These are phyloP conservation scores for Laothoe populi DNA, from an alignment of 2,888 invertebrate genomes.

Conservation along the genomic window DNA sequence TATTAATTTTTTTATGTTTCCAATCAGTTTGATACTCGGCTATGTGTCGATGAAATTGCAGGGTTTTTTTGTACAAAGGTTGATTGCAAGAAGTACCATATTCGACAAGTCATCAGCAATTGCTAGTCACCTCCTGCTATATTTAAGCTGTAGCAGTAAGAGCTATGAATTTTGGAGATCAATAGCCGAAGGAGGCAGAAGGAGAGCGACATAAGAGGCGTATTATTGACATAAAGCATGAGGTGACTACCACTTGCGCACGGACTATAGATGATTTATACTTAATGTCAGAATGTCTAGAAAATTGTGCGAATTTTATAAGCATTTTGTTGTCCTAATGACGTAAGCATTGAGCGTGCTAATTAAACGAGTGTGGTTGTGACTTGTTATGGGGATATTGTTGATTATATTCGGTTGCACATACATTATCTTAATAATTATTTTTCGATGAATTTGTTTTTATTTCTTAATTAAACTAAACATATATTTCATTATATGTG, in stretches of 20 bases:
- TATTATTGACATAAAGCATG: too few species aligned
- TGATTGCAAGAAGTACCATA: background rate
- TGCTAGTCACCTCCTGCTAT: background rate
- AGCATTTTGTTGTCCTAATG: background rate
- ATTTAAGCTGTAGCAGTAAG: too few species aligned
- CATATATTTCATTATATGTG: background rate
- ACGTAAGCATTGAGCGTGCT: background rate
- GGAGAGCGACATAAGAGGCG: too few species aligned
- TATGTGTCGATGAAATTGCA: constrained; percentile 12
- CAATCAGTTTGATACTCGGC: constrained; percentile 24
- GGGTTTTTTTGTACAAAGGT: background rate
- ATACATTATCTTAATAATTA: background rate
- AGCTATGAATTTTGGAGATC: too few species aligned
- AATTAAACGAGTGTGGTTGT: background rate
- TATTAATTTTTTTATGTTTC: constrained; percentile 42
- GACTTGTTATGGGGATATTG: background rate
- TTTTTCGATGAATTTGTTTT: background rate
- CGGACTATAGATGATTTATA: too few species aligned
- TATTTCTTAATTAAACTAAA: background rate
- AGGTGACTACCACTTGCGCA: too few species aligned
- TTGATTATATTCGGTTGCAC: background rate
- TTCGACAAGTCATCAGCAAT: background rate
- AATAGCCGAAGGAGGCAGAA: too few species aligned
- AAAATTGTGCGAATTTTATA: background rate
- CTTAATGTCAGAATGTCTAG: too few species aligned